Percentiles rank a stretch among this genome's conserved stretches.
phyloP scores from a whole-genome alignment of 2,113 vertebrate genomes.

The Taurulus bubalis region DNA sequence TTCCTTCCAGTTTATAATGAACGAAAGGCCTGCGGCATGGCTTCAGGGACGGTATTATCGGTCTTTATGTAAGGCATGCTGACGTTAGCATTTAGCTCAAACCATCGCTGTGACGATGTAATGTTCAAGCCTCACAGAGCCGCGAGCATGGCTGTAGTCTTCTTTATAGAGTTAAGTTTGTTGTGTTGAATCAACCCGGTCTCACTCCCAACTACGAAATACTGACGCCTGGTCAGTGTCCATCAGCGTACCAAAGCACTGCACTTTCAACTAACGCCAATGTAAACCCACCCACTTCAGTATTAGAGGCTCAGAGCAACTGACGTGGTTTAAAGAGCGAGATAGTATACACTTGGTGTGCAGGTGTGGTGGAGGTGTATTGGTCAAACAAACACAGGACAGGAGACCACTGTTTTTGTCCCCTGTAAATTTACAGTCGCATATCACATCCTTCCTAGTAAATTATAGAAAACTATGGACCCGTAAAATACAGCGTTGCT shows the following conservation, averaged over 20 bases:
- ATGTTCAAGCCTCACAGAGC: not conserved
- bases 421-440: not conserved
- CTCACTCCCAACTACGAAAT: no score
- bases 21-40: no score
- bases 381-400: no score
- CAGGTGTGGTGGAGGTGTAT: no score
- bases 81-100: not conserved
- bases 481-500: not conserved
- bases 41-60: not conserved
- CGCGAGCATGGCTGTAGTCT: not conserved
- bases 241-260: no score
- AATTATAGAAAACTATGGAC: constrained; percentile 1
- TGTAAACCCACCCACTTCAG: no score
- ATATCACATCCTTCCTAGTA: not conserved
- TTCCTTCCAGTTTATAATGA: not conserved
- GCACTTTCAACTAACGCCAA: no score
- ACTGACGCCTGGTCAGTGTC: no score
- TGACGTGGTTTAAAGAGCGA: no score
- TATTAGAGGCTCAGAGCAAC: no score
- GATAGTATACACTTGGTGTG: no score
- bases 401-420: no score
- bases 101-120: not conserved
- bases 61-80: not conserved
- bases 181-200: not conserved
- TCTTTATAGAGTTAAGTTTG: not conserved